Percentiles rank a stretch among this genome's conserved stretches.
Evolutionary conservation across 2,113 vertebrate genomes (phyloP).

Genomic region (Lota lota): DNA sequence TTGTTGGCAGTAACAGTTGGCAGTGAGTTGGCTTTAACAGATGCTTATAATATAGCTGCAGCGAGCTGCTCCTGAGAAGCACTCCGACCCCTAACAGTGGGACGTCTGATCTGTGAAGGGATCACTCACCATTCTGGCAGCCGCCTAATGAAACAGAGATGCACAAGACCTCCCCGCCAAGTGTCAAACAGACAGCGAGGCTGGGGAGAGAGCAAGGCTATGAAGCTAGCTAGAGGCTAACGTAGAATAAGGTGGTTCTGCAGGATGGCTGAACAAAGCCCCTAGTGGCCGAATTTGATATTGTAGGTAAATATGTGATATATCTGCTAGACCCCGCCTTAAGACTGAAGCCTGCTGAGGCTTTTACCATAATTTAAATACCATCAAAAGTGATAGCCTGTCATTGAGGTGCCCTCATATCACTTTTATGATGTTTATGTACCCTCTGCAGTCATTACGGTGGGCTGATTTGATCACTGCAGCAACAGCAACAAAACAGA

Average conservation of each 20-base stretch:
- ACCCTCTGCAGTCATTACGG: conserved; percentile 32
- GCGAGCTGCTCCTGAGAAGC: conserved; percentile 12
- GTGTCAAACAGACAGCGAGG: conserved; percentile 7
- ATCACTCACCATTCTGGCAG: background rate
- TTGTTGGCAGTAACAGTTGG: no score
- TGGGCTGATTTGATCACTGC: conserved; percentile 42
- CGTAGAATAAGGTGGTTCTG: conserved; percentile 20
- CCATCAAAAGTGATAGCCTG: conserved; percentile 27
- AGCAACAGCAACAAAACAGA: conserved; percentile 54
- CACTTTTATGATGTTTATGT: conserved; percentile 41
- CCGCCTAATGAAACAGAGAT: conserved; percentile 8
- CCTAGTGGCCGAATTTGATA: conserved; percentile 53
- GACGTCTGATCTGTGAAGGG: background rate
- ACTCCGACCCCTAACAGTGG: conserved; percentile 4
- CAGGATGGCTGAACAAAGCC: conserved; percentile 44
- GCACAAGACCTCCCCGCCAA: background rate
- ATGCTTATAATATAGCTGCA: conserved; percentile 6
- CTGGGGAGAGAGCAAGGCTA: background rate
- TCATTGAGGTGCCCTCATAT: background rate
- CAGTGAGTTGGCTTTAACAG: conserved; percentile 1
- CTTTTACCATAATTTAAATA: conserved; percentile 14
- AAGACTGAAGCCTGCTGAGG: conserved; percentile 20
- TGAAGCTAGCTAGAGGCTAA: background rate
- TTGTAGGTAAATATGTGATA: background rate
- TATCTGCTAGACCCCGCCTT: conserved; percentile 4